Evolutionary conservation across 1,140 invertebrate species (phyloP).

Genomic region (Asobara japonica): DNA sequence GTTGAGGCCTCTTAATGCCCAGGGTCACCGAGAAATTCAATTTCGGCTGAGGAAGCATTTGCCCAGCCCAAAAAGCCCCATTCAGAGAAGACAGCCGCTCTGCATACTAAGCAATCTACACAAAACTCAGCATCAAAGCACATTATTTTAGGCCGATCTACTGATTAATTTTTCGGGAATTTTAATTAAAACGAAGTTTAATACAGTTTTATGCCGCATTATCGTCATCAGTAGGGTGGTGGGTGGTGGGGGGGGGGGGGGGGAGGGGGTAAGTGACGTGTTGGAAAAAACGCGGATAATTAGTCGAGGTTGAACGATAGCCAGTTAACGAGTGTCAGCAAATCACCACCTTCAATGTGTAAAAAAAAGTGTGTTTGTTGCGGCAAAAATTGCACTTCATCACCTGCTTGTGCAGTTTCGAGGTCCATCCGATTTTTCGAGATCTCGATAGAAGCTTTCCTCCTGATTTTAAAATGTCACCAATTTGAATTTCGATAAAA

Average conservation of each 20-base stretch:
- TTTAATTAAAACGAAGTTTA: slow-evolving; percentile 22
- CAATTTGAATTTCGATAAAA: too few species aligned
- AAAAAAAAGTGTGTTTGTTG: too few species aligned
- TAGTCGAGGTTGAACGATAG: neutral
- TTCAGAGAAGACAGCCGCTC: slow-evolving; percentile 24
- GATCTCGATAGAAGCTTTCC: too few species aligned
- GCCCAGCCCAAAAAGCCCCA: slow-evolving; percentile 2
- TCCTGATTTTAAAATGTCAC: too few species aligned
- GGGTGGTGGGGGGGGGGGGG: too few species aligned
- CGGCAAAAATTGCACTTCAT: neutral
- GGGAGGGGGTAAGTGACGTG: slow-evolving; percentile 10
- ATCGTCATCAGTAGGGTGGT: neutral
- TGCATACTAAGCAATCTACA: slow-evolving; percentile 42
- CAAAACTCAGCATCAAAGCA: neutral
- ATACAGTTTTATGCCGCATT: neutral
- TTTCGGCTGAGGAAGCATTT: slow-evolving; percentile 37
- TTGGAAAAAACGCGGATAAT: neutral
- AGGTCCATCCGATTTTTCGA: too few species aligned
- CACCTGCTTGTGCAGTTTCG: neutral
- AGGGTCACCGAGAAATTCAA: slow-evolving; percentile 51
- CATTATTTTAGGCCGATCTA: neutral
- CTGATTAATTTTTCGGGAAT: slow-evolving; percentile 22
- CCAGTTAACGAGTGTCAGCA: slow-evolving; percentile 16
- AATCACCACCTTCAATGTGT: neutral
- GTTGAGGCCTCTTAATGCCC: slow-evolving; percentile 29